Evolutionary conservation across 2,113 vertebrate genomes (phyloP).

Genomic region (Pimephales promelas): DNA sequence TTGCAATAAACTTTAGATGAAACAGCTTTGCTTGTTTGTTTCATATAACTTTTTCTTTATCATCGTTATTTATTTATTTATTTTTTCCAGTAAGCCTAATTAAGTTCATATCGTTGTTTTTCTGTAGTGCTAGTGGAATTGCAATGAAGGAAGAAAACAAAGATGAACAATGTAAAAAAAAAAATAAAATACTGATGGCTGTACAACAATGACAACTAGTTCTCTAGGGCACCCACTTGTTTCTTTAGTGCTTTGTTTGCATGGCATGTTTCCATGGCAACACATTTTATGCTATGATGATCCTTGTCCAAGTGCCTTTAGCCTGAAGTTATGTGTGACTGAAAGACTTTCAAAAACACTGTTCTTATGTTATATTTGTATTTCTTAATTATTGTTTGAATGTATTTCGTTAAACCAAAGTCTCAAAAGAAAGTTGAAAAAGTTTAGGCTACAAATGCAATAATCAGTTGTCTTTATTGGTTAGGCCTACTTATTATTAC

Average conservation of each 20-base stretch:
- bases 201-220: slow-evolving; percentile 41
- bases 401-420: background rate
- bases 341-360: slow-evolving; percentile 39
- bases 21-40: background rate
- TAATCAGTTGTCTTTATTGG: background rate
- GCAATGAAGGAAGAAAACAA: background rate
- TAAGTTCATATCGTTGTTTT: background rate
- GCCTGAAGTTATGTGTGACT: slow-evolving; percentile 48
- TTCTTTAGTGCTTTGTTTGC: slow-evolving; percentile 54
- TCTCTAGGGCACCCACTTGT: slow-evolving; percentile 58
- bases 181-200: background rate
- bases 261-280: slow-evolving; percentile 64
- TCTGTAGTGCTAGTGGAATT: slow-evolving; percentile 7
- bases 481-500: no score
- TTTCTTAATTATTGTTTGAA: background rate
- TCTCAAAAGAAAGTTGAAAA: background rate
- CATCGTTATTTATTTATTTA: background rate
- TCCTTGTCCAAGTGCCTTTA: slow-evolving; percentile 44
- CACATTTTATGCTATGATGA: slow-evolving; percentile 53
- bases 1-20: slow-evolving; percentile 22
- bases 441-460: background rate
- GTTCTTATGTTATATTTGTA: background rate
- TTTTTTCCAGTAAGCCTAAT: background rate
- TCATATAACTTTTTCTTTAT: background rate
- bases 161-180: slow-evolving; percentile 18